Percentiles rank a stretch among this genome's conserved stretches.
These are phyloP conservation scores for Hippocampus guttulatus DNA, from an alignment of 2,113 vertebrate genomes.

Conservation along the genomic window DNA sequence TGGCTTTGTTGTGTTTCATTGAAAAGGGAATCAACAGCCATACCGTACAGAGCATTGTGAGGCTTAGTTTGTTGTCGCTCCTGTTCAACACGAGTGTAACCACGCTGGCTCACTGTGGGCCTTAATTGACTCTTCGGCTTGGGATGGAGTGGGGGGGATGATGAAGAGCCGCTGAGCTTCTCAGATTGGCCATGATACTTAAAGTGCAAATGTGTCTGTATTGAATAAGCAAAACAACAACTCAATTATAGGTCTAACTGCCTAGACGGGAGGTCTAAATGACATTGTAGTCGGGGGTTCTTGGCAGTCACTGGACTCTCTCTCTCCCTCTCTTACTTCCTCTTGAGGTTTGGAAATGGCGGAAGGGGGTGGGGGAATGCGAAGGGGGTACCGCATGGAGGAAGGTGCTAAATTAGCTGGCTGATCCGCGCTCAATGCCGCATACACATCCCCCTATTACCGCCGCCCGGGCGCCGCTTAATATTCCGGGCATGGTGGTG, in stretches of 20 bases:
- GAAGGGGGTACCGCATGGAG: conserved; percentile 57
- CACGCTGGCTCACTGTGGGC: neutral
- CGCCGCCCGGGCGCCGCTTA: conserved; percentile 85
- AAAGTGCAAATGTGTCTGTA: conserved; percentile 3
- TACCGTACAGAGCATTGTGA: neutral
- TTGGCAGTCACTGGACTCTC: conserved; percentile 81
- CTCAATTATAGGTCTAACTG: conserved; percentile 5
- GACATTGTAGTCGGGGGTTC: neutral
- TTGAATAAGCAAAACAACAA: conserved; percentile 11
- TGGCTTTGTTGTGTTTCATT: too few relatives aligned
- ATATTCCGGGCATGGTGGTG: conserved; percentile 97
- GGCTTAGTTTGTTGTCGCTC: neutral
- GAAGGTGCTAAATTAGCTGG: conserved; percentile 99
- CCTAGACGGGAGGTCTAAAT: conserved; percentile 8
- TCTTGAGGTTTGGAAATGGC: conserved; percentile 93
- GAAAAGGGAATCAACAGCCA: too few relatives aligned
- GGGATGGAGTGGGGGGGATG: neutral
- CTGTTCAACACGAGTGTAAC: neutral
- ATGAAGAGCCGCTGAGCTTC: neutral
- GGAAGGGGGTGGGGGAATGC: conserved; percentile 58
- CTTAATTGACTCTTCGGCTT: neutral
- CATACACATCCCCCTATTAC: conserved; percentile 98
- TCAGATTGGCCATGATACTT: conserved; percentile 2
- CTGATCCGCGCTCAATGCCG: conserved; percentile 99
- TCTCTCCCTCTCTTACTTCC: conserved; percentile 49